phyloP scores from a whole-genome alignment of 1,140 invertebrate genomes.

The Neodiprion lecontei region DNA sequence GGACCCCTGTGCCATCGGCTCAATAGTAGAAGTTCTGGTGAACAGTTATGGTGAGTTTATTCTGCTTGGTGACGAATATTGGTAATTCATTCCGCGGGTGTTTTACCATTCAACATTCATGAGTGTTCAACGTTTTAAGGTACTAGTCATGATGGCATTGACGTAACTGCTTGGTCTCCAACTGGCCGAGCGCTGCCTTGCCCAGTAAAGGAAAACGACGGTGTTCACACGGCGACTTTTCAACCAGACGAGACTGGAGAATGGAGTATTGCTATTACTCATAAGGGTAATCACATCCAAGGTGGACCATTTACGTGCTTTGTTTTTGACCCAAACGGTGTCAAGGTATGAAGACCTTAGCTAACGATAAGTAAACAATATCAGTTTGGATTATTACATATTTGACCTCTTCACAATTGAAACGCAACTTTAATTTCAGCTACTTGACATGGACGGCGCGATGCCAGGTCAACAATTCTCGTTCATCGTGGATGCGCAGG shows the following conservation, averaged over 20 bases:
- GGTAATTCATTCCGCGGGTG: conserved; percentile 7
- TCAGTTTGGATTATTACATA: neutral
- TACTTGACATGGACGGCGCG: conserved; percentile 76
- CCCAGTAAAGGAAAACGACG: conserved; percentile 77
- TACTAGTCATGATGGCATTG: conserved; percentile 82
- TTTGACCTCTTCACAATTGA: conserved; percentile 10
- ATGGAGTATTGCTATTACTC: conserved; percentile 95
- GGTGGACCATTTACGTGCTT: conserved; percentile 97
- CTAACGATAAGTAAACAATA: neutral
- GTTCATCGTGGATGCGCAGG: conserved; percentile 83
- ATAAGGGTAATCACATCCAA: conserved; percentile 94
- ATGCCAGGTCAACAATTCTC: conserved; percentile 79
- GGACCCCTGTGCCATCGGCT: conserved; percentile 93
- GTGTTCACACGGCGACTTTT: conserved; percentile 91
- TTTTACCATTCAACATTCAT: too few species aligned
- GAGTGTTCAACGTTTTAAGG: conserved; percentile 62
- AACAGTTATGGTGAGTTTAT: conserved; percentile 75
- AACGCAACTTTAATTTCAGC: conserved; percentile 46
- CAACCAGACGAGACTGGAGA: conserved; percentile 96
- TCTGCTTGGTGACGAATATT: conserved; percentile 15
- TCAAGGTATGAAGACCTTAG: conserved; percentile 68
- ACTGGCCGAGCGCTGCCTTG: conserved; percentile 79
- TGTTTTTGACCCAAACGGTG: conserved; percentile 93
- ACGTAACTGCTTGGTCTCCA: conserved; percentile 89
- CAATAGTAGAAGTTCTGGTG: conserved; percentile 94